Conservation (phyloP, 2,113 vertebrate genomes). For the Callopanchax toddi region DNA sequence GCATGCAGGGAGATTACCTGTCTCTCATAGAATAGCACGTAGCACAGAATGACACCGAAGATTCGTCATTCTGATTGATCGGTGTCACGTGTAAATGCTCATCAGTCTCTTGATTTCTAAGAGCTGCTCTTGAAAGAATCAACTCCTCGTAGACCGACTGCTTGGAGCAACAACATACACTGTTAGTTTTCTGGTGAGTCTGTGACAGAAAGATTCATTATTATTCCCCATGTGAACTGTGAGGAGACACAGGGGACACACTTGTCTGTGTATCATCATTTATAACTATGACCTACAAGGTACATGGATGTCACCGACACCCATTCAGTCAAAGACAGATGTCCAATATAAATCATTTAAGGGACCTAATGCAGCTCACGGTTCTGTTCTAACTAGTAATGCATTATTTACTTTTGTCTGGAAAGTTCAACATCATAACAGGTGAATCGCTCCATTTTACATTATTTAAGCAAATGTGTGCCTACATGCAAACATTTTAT, state of each 20-base stretch:
- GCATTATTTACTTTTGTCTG: constrained; percentile 24
- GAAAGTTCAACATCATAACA: not conserved
- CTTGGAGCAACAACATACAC: constrained; percentile 27
- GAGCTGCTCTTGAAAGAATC: constrained; percentile 51
- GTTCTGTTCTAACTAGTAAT: constrained; percentile 6
- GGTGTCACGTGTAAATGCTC: constrained; percentile 71
- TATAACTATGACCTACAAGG: constrained; percentile 66
- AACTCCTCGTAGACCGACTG: constrained; percentile 27
- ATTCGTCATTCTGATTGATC: constrained; percentile 76
- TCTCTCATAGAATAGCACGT: constrained; percentile 66
- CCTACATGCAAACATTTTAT: too few species aligned
- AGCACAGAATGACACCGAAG: constrained; percentile 49
- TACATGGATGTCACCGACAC: constrained; percentile 62
- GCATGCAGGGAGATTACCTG: constrained; percentile 68
- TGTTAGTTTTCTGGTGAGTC: constrained; percentile 40
- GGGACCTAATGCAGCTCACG: constrained; percentile 18
- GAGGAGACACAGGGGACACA: constrained; percentile 50
- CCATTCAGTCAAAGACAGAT: constrained; percentile 61
- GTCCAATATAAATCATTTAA: constrained; percentile 54
- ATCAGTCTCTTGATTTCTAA: constrained; percentile 66
- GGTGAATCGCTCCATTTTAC: too few species aligned
- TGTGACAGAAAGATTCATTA: constrained; percentile 65
- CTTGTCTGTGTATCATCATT: constrained; percentile 62
- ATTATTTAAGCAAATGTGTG: too few species aligned
- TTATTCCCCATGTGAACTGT: constrained; percentile 55